Evolutionary conservation across 1,140 invertebrate genomes (phyloP), one percentile per base, ranked within the genome.

Genomic region (Cydia fagiglandana): DNA sequence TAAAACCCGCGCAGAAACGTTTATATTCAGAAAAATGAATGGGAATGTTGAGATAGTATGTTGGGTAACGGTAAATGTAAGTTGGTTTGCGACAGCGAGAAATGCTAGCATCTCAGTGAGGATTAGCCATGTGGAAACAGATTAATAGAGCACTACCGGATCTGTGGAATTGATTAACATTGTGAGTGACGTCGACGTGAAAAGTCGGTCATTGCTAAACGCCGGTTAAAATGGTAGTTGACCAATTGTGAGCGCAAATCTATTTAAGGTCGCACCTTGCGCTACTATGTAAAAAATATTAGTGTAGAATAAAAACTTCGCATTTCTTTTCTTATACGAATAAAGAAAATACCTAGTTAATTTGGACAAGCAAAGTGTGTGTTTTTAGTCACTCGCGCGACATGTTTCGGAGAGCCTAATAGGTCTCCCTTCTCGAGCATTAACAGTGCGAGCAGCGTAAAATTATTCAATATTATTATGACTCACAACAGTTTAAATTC

Each of bases 81-180:
- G 34, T 24, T 76, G 75, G 45, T 76, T 24, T 47, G 70, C 41
- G 70, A 75, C 41, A 61, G 61, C 47, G 61, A 75, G 73, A 78
- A 82, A 79, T 80, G 78, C 73, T 78, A 45, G 81, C 79, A 81
- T 81, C 47, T 73, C 68, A 82, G 82, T 78, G 75, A 64, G 76
- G 79, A 81, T 82, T 83, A 83, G 75, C 78, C 77, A 75, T 73
- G 79, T 85, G 80, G 80, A 83, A 83, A 85, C 77, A 64, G 78
- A 79, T 81, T 81, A 81, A 78, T 79, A 66, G 76, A 74, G 73
- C 74, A 75, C 61, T 78, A 75, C 73, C 38, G 73, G 20, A 64
- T 61, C 50, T 45, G 24, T 56, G 76, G 64, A 64, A 66, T 70
- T 76, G 75, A 77, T 75, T 79, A 75, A 76, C 73, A 73, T 78